These are phyloP conservation scores for Gymnopithys bicolor DNA, from an alignment of 2,797 vertebrate genomes.

Conservation along the genomic window DNA sequence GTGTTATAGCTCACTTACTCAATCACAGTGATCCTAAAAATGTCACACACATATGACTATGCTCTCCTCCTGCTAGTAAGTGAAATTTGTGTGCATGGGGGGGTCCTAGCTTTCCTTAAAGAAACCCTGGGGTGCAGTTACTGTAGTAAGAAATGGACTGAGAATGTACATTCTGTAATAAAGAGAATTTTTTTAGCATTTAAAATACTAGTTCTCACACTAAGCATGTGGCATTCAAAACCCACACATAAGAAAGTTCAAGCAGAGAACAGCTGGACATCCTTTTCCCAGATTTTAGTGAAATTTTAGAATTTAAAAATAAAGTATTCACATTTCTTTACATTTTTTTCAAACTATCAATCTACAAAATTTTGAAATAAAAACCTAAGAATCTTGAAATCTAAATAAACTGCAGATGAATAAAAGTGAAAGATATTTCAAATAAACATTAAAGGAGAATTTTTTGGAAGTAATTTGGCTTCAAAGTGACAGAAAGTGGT, in stretches of 20 bases:
- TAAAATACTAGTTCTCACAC: background rate
- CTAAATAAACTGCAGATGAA: conserved; percentile 34
- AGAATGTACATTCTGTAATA: conserved; percentile 7
- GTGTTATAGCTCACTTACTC: background rate
- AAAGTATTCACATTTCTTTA: background rate
- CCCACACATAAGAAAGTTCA: background rate
- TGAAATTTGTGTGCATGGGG: background rate
- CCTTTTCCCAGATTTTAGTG: conserved; percentile 14
- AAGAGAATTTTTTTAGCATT: background rate
- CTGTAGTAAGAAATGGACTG: conserved; percentile 14
- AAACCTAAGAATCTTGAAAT: background rate
- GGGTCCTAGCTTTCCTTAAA: background rate
- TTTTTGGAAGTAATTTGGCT: background rate
- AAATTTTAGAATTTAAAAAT: conserved; percentile 56
- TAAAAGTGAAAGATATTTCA: conserved; percentile 8
- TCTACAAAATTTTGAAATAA: conserved; percentile 23
- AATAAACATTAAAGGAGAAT: background rate
- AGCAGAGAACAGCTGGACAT: background rate
- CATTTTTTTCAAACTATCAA: background rate
- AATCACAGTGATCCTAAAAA: background rate
- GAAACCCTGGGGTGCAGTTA: conserved; percentile 10
- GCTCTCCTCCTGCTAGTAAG: background rate
- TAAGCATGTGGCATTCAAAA: background rate
- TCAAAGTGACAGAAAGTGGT: background rate
- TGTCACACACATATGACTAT: background rate